Percentiles rank a stretch among this genome's conserved stretches.
phyloP scores from a whole-genome alignment of 2,113 vertebrate species.

The Catharus bicknelli region DNA sequence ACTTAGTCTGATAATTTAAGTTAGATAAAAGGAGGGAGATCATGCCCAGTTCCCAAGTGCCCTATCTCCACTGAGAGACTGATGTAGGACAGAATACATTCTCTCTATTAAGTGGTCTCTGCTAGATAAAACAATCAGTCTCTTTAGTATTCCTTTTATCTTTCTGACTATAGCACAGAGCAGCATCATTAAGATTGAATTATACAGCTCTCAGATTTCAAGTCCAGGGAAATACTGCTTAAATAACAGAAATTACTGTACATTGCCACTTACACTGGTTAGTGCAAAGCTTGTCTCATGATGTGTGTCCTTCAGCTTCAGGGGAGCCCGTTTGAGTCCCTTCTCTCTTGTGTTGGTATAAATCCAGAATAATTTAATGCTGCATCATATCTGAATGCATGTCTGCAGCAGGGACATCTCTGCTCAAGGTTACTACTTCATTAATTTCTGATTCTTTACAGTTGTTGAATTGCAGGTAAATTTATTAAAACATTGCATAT shows the following conservation, averaged over 20 bases:
- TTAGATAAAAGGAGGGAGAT: background rate
- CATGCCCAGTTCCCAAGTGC: background rate
- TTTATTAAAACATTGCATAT: background rate
- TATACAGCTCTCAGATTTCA: slow-evolving; percentile 3
- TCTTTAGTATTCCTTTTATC: background rate
- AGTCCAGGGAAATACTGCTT: slow-evolving; percentile 4
- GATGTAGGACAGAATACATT: background rate
- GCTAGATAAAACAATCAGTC: background rate
- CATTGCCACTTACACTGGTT: slow-evolving; percentile 2
- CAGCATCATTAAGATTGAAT: slow-evolving; percentile 13
- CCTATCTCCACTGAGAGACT: background rate
- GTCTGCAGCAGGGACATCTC: background rate
- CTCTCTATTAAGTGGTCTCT: background rate
- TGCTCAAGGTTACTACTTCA: background rate
- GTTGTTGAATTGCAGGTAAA: slow-evolving; percentile 4
- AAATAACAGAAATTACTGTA: slow-evolving; percentile 21
- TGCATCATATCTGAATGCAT: background rate
- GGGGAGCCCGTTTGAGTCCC: background rate
- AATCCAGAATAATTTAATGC: background rate
- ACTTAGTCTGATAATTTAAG: background rate
- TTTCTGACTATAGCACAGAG: background rate
- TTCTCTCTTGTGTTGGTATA: background rate
- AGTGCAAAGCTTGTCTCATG: background rate
- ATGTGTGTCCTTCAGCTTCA: slow-evolving; percentile 34
- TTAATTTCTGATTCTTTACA: slow-evolving; percentile 28